phyloP scores from a whole-genome alignment of 2,888 invertebrate genomes.

The Syrphus vitripennis region DNA sequence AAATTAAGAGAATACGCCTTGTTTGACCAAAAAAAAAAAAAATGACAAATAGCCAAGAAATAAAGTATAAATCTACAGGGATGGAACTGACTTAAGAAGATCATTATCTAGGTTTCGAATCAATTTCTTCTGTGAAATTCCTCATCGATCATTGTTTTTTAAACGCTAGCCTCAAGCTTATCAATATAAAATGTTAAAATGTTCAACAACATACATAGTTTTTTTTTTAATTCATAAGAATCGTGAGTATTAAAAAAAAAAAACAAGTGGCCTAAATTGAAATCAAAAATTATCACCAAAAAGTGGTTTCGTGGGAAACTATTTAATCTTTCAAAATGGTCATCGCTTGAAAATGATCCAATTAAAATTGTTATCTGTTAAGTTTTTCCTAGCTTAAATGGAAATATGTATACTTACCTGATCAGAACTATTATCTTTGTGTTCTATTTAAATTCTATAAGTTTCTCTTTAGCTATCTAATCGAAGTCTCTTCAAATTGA shows the following conservation, averaged over 20 bases:
- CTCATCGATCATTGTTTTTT: too few species aligned
- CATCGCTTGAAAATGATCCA: not conserved
- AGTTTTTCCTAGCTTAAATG: not conserved
- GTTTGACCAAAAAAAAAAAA: not conserved
- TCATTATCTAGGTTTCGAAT: too few species aligned
- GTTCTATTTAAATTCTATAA: not conserved
- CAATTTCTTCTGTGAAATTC: too few species aligned
- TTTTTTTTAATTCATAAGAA: not conserved
- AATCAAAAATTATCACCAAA: not conserved
- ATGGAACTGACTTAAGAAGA: too few species aligned
- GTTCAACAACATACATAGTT: too few species aligned
- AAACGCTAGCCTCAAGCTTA: too few species aligned
- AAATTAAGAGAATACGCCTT: not conserved
- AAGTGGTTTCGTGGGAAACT: not conserved
- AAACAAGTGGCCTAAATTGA: not conserved
- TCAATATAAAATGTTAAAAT: too few species aligned
- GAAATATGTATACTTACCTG: not conserved
- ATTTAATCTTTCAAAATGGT: not conserved
- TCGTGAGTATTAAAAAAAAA: not conserved
- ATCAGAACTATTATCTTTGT: not conserved
- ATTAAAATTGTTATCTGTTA: not conserved
- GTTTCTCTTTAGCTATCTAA: not conserved
- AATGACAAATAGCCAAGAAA: too few species aligned
- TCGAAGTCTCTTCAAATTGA: conserved; percentile 6
- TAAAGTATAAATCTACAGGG: too few species aligned